Conservation (phyloP, 1,140 invertebrate species). For the Cataglyphis hispanica region DNA sequence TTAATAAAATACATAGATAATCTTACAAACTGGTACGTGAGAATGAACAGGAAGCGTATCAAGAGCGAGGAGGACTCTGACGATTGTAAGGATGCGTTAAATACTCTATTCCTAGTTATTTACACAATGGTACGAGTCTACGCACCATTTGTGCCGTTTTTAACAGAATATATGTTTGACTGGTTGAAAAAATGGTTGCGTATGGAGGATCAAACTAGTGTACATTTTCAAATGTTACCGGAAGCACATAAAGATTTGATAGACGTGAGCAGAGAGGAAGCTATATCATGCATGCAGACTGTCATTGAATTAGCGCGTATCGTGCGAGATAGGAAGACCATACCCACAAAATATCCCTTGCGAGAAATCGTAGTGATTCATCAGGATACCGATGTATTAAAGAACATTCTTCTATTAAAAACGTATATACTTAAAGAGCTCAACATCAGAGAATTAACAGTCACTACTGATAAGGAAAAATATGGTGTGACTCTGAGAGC, state of each 20-base stretch:
- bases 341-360: constrained; percentile 98
- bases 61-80: constrained; percentile 93
- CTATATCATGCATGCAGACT: constrained; percentile 97
- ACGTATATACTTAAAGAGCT: constrained; percentile 97
- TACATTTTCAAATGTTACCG: constrained; percentile 97
- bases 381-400: constrained; percentile 92
- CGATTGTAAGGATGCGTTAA: constrained; percentile 94
- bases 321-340: constrained; percentile 96
- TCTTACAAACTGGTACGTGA: constrained; percentile 99
- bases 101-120: constrained; percentile 95
- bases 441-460: constrained; percentile 95
- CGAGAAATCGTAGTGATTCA: constrained; percentile 98
- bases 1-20: constrained; percentile 99
- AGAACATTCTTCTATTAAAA: constrained; percentile 94
- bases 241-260: constrained; percentile 91
- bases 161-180: constrained; percentile 98
- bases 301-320: constrained; percentile 98
- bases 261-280: constrained; percentile 94
- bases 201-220: constrained; percentile 88
- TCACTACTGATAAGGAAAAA: constrained; percentile 96
- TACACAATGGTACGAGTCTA: constrained; percentile 96
- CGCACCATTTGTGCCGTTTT: constrained; percentile 99
- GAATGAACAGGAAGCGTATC: constrained; percentile 97
- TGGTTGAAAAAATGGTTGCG: constrained; percentile 89
- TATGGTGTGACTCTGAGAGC: constrained; percentile 97